Evolutionary conservation across 2,113 vertebrate genomes (phyloP), one percentile per base, ranked within the genome.

Genomic region (Malurus cyaneus): DNA sequence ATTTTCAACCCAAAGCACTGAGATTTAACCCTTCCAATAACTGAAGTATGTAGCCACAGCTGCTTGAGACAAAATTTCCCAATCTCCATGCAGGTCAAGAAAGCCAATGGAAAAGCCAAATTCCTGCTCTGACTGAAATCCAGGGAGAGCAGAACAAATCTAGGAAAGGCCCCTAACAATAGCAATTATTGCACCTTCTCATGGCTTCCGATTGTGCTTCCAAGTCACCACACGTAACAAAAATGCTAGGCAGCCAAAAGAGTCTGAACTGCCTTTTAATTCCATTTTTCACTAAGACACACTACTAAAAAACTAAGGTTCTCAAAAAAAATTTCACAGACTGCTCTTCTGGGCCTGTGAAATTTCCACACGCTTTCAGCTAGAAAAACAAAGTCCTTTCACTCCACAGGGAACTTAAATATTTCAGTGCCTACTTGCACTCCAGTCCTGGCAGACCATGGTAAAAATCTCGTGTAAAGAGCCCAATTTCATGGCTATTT

Each of bases 401-500:
- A 66, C 19, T 46, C 79, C 67, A 42, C 2, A 65, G 5, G 29
- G 64, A 34, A 64, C 60, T 72, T 69, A 46, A 79, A 64, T 69
- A 72, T 79, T 93, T 79, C 89, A 82, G 24, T 47, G 42, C 21
- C 42, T 77, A 64, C 59, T 80, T 88, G 71, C 23, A 57, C 28
- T 81, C 36, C 50, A 67, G 74, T 76, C 57, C 59, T 89, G 54
- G 59, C 73, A 94, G 80, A 84, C 34, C 86, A 87, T 80, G 23
- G 50, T 73, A 91, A 77, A 89, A 93, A 72, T 32, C 62, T 88
- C 10, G 4, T 47, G n/a, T 69, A 83, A 94, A 88, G 21, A 92
- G 62, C 14, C 80, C 41, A 46, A 20, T 85, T 92, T 94, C 71
- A 89, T 54, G 85, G n/a, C 59, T 96, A 50, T 86, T 94, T 92